phyloP scores from a whole-genome alignment of 2,888 invertebrate species.

The Folsomia candida region DNA sequence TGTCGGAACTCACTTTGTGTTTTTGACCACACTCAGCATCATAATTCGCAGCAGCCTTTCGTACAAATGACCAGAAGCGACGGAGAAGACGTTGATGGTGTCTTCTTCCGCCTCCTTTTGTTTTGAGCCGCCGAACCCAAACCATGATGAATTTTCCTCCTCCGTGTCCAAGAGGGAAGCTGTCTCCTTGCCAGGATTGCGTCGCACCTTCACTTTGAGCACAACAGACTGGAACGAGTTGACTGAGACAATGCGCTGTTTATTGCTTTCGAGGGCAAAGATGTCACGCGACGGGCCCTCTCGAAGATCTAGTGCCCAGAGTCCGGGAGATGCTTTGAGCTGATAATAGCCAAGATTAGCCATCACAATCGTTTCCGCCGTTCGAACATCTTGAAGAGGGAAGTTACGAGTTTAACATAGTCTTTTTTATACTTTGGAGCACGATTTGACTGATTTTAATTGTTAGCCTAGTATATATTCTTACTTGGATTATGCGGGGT shows the following conservation, averaged over 20 bases:
- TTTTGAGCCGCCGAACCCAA: conserved; percentile 52
- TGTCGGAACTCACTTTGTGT: conserved; percentile 73
- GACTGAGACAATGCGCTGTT: conserved; percentile 62
- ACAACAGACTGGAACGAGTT: conserved; percentile 84
- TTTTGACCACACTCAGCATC: conserved; percentile 95
- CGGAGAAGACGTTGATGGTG: conserved; percentile 93
- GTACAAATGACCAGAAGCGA: conserved; percentile 97
- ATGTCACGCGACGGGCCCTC: conserved; percentile 93
- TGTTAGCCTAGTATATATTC: no score
- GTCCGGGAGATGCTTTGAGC: conserved; percentile 95
- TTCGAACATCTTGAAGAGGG: not conserved
- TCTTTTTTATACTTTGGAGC: not conserved
- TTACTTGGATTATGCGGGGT: conserved; percentile 65
- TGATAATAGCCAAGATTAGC: conserved; percentile 99
- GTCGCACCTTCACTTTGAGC: conserved; percentile 83
- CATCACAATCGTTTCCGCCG: conserved; percentile 62
- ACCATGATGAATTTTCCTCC: conserved; percentile 54
- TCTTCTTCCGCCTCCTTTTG: conserved; percentile 64
- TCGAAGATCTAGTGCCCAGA: conserved; percentile 83
- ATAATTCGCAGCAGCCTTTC: conserved; percentile 95
- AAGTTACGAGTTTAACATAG: not conserved
- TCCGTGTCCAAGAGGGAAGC: conserved; percentile 83
- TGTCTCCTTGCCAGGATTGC: conserved; percentile 82
- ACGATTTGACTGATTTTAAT: not conserved
- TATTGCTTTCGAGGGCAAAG: conserved; percentile 76